Percentiles rank a stretch among this genome's conserved stretches.
These are phyloP conservation scores for Pocillopora verrucosa DNA, from an alignment of 64 coral and sea anemone genomes.

Conservation along the genomic window DNA sequence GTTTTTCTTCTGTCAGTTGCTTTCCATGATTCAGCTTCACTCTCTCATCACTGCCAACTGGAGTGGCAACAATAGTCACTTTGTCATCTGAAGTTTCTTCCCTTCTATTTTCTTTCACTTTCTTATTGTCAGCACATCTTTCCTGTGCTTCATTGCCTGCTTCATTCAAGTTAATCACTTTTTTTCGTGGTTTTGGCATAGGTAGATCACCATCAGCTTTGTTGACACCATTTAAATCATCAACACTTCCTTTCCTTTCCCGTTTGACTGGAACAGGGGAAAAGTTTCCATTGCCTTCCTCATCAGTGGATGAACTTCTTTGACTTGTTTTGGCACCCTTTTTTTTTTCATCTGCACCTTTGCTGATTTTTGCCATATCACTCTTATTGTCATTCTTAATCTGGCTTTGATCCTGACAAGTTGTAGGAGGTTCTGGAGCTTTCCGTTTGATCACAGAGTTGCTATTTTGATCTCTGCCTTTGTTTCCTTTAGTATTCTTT, in stretches of 20 bases:
- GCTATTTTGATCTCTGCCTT: not conserved
- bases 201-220: not conserved
- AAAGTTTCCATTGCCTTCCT: not conserved
- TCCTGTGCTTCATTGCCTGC: not conserved
- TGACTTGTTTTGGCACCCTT: not conserved
- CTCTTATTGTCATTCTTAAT: slow-evolving; percentile 5
- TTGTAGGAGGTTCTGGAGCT: slow-evolving; percentile 15
- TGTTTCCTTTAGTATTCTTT: not conserved
- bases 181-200: not conserved
- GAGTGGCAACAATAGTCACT: slow-evolving; percentile 20
- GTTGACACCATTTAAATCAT: slow-evolving; percentile 8
- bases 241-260: slow-evolving; percentile 41
- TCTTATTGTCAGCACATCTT: not conserved
- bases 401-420: slow-evolving; percentile 6
- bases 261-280: slow-evolving; percentile 55
- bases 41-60: not conserved
- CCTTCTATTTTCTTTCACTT: not conserved
- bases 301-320: not conserved
- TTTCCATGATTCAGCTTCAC: not conserved
- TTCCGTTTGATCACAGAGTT: slow-evolving; percentile 10
- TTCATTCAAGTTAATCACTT: not conserved
- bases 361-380: not conserved
- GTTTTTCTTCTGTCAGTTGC: not conserved
- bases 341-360: not conserved
- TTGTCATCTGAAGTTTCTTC: not conserved